Evolutionary conservation across 2,797 vertebrate genomes (phyloP).

Genomic region (Sebastes dallii): DNA sequence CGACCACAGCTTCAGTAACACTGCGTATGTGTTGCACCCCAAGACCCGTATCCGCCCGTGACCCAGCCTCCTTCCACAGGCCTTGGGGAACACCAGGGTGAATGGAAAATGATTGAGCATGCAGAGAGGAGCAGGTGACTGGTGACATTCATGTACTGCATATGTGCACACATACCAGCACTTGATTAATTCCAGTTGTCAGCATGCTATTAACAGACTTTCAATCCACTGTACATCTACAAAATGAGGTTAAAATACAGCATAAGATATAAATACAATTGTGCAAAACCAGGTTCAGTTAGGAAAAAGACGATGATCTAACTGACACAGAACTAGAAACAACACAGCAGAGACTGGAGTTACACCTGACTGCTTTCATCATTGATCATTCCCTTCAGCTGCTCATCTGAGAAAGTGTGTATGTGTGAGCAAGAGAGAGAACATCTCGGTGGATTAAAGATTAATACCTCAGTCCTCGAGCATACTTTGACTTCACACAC

Average conservation of each 20-base stretch:
- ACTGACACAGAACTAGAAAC: neutral
- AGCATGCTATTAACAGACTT: neutral
- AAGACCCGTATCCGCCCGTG: too few species aligned
- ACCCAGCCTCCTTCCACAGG: too few species aligned
- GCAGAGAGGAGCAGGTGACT: too few species aligned
- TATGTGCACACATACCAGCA: neutral
- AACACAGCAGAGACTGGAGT: neutral
- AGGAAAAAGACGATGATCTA: neutral
- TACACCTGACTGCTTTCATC: neutral
- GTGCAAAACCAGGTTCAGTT: neutral
- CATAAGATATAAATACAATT: neutral
- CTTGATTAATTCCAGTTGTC: neutral
- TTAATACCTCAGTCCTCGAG: neutral
- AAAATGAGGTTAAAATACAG: neutral
- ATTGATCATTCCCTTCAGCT: neutral
- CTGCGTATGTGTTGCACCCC: too few species aligned
- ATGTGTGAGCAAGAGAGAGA: neutral
- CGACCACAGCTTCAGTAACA: too few species aligned
- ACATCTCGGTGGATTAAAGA: neutral
- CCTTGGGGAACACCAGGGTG: too few species aligned
- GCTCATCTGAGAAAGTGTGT: neutral
- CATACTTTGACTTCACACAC: neutral
- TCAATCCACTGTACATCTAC: neutral
- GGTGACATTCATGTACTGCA: too few species aligned
- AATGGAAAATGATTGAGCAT: too few species aligned